A percentile compares a stretch with the other conserved stretches of the same genome.
These are phyloP conservation scores for Hippopotamus amphibius DNA, from an alignment of 2,113 vertebrate species.

Conservation along the genomic window DNA sequence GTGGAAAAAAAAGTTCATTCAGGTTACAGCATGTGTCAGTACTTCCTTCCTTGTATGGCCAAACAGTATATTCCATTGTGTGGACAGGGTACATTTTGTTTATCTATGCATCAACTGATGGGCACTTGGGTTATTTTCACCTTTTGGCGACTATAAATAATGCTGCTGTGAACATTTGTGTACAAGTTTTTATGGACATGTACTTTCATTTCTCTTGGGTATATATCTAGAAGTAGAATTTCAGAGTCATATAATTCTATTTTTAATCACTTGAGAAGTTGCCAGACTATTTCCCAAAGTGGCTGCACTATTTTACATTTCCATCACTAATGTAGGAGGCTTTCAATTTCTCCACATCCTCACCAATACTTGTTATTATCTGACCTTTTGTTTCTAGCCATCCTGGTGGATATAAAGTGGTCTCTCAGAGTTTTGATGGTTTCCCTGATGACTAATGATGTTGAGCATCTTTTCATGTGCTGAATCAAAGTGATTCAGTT, in stretches of 20 bases:
- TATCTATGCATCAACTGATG: background rate
- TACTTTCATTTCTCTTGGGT: background rate
- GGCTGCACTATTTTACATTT: background rate
- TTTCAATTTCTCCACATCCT: background rate
- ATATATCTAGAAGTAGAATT: background rate
- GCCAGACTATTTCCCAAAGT: background rate
- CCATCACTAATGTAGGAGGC: background rate
- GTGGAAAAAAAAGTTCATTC: background rate
- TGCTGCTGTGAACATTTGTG: background rate
- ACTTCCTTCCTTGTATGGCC: background rate
- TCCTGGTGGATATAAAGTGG: background rate
- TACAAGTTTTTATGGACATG: background rate
- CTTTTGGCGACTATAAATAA: background rate
- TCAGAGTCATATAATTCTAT: background rate
- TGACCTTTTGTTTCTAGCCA: background rate
- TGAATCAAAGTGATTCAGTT: background rate
- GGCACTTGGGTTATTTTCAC: background rate
- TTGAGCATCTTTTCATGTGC: background rate
- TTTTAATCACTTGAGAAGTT: background rate
- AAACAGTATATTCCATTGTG: background rate
- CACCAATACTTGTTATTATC: background rate
- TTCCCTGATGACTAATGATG: background rate
- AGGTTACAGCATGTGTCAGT: background rate
- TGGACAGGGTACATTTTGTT: background rate
- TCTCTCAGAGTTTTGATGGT: background rate